These are phyloP conservation scores for Bufo bufo DNA, from an alignment of 2,113 vertebrate genomes.

Conservation along the genomic window DNA sequence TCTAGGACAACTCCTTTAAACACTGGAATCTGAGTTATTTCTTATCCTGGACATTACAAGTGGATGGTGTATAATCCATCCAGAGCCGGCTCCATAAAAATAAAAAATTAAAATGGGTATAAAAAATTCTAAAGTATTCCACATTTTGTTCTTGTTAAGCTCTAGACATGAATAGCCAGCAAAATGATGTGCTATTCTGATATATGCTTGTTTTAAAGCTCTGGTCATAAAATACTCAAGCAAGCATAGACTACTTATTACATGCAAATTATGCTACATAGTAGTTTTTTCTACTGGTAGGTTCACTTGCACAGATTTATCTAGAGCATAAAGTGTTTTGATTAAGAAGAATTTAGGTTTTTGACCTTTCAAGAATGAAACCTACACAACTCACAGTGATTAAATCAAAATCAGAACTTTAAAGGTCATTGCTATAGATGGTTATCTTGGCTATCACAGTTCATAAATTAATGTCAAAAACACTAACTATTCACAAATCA, in stretches of 20 bases:
- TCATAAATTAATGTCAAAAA: constrained; percentile 50
- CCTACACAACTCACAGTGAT: constrained; percentile 47
- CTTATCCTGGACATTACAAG: too few species aligned
- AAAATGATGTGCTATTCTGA: not conserved
- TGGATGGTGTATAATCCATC: too few species aligned
- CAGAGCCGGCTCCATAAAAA: too few species aligned
- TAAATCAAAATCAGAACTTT: constrained; percentile 51
- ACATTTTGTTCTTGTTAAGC: too few species aligned
- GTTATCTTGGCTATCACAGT: constrained; percentile 44
- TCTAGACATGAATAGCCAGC: not conserved
- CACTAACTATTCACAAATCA: constrained; percentile 54
- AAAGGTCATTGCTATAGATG: constrained; percentile 46
- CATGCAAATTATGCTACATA: not conserved
- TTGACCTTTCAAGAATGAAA: constrained; percentile 52
- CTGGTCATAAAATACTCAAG: not conserved
- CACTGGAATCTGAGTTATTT: too few species aligned
- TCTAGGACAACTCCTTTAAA: too few species aligned
- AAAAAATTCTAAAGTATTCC: too few species aligned
- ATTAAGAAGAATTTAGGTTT: constrained; percentile 48
- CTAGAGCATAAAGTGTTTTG: constrained; percentile 14
- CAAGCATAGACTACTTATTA: not conserved
- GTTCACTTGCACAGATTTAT: constrained; percentile 28
- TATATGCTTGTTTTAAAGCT: not conserved
- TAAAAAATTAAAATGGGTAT: too few species aligned
- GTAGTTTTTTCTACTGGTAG: not conserved